Evolutionary conservation across 2,888 invertebrate species (phyloP), one percentile per base, ranked within the genome.

Genomic region (Macaria liturata): DNA sequence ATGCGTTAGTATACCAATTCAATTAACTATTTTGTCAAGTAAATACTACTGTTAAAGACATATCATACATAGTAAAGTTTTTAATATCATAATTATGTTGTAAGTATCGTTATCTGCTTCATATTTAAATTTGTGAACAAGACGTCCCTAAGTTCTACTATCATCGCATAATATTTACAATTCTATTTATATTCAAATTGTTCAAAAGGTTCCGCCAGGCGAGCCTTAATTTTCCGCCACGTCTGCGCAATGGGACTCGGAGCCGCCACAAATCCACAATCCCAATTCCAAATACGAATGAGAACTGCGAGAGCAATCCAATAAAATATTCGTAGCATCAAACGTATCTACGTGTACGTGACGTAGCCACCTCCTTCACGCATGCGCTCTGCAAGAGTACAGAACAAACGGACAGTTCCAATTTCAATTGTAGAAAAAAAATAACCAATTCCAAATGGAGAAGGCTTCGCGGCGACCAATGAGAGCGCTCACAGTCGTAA

Each of bases 361-460:
- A 84, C 88, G 89, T 84, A 84, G 85, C 73, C 87, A 80, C 85
- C 90, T 84, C 78, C 83, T 66, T 72, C 61, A 79, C 91, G 90
- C 91, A 87, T 86, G 91, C 91, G 91, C 78, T 69, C 66, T 51
- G 62, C 82, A 85, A 74, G 78, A 75, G 81, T 72, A 86, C 87
- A 85, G 81, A 81, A 86, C 88, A 88, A 88, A 87, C 86, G 82
- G 77, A 90, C 88, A 87, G 83, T 89, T 83, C 86, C 86, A 88
- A 90, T 87, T 90, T 83, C 87, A 91, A 91, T 91, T 84, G 89
- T 87, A 91, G 86, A 90, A 90, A 91, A 89, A 90, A 90, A 83
- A 90, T 88, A 90, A 87, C 91, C 91, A 90, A 90, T 90, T 91
- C 90, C 80, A 89, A 91, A 85, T 89, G 86, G 81, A 84, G 91